Conservation (phyloP, 2,888 invertebrate genomes). For the Hybos culiciformis region DNA sequence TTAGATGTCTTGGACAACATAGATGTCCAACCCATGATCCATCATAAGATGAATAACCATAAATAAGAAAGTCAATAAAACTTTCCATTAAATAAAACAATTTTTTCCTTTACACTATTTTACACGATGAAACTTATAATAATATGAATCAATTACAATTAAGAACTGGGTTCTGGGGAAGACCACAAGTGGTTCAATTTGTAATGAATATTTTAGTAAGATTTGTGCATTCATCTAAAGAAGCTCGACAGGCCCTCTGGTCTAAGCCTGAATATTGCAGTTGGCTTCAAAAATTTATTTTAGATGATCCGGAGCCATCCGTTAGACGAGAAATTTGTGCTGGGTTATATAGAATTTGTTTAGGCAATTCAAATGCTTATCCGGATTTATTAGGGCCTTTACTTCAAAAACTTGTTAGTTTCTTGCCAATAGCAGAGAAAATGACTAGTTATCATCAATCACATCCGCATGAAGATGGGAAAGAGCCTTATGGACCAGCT, state of each 20-base stretch:
- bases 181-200: slow-evolving; percentile 85
- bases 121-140: slow-evolving; percentile 58
- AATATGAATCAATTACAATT: slow-evolving; percentile 52
- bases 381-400: slow-evolving; percentile 61
- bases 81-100: too few species aligned
- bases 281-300: slow-evolving; percentile 72
- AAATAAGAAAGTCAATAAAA: too few species aligned
- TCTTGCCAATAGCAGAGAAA: slow-evolving; percentile 70
- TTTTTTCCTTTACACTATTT: too few species aligned
- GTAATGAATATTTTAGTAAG: slow-evolving; percentile 85
- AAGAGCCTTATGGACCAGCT: slow-evolving; percentile 88
- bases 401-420: slow-evolving; percentile 64
- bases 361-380: slow-evolving; percentile 45
- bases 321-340: slow-evolving; percentile 85
- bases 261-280: slow-evolving; percentile 56
- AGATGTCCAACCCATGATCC: too few species aligned
- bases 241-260: slow-evolving; percentile 62
- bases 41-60: too few species aligned
- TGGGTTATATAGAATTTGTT: slow-evolving; percentile 76
- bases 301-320: slow-evolving; percentile 86
- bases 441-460: slow-evolving; percentile 46
- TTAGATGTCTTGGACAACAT: too few species aligned
- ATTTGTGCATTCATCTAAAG: slow-evolving; percentile 78
- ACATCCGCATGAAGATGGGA: slow-evolving; percentile 50
- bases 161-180: slow-evolving; percentile 85